phyloP scores from a whole-genome alignment of 2,888 invertebrate species.

The Philereme vetulata region DNA sequence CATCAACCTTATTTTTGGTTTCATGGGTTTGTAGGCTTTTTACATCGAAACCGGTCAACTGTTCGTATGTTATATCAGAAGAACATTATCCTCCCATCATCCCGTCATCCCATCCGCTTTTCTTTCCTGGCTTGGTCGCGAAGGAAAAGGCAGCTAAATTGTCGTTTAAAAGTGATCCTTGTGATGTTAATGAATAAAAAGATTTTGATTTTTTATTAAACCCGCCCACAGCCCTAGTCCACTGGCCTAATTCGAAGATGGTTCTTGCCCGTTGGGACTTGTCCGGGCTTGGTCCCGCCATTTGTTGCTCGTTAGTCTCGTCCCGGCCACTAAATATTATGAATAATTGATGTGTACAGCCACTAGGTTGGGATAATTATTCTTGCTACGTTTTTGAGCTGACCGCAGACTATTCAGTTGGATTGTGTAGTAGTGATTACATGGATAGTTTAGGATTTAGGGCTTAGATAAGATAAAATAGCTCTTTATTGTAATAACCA shows the following conservation, averaged over 20 bases:
- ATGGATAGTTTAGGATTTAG: too few relatives aligned
- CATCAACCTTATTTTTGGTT: too few relatives aligned
- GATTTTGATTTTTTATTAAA: neutral
- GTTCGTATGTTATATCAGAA: too few relatives aligned
- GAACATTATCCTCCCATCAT: too few relatives aligned
- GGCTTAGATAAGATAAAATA: too few relatives aligned
- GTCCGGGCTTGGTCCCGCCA: constrained; percentile 38
- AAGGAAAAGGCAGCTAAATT: too few relatives aligned
- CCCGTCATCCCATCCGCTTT: too few relatives aligned
- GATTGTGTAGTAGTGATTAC: neutral
- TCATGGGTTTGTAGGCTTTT: too few relatives aligned
- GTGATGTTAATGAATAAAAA: too few relatives aligned
- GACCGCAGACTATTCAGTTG: constrained; percentile 13
- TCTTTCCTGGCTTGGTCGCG: too few relatives aligned
- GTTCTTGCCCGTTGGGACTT: constrained; percentile 29
- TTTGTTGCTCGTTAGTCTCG: constrained; percentile 59
- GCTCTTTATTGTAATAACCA: neutral
- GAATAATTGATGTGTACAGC: constrained; percentile 58
- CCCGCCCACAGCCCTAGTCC: constrained; percentile 29
- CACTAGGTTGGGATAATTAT: constrained; percentile 35
- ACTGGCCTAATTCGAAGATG: constrained; percentile 34
- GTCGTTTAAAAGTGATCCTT: too few relatives aligned
- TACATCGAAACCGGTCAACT: too few relatives aligned
- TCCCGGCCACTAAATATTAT: constrained; percentile 60
- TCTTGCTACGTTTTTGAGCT: constrained; percentile 35